These are phyloP conservation scores for Cydia amplana DNA, from an alignment of 1,140 invertebrate species.

Conservation along the genomic window DNA sequence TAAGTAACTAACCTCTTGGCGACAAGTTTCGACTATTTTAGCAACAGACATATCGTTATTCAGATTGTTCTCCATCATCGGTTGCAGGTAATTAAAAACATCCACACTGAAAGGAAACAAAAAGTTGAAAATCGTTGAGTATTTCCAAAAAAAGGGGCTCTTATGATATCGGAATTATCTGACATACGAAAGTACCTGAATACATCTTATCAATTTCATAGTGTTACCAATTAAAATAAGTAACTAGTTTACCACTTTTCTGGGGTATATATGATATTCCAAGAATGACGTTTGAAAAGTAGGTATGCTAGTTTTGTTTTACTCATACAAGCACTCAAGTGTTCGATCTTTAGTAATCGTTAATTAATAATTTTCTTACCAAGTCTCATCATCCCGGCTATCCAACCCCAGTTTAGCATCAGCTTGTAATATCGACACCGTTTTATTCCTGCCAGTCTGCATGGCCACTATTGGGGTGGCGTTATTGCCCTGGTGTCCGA, in stretches of 20 bases:
- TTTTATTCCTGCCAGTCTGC: slow-evolving; percentile 77
- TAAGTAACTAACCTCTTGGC: slow-evolving; percentile 68
- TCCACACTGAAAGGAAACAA: slow-evolving; percentile 83
- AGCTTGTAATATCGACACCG: slow-evolving; percentile 79
- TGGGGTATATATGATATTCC: too few relatives aligned
- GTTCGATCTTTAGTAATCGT: too few relatives aligned
- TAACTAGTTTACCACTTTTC: too few relatives aligned
- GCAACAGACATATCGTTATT: slow-evolving; percentile 79
- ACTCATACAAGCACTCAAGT: too few relatives aligned
- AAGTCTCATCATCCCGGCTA: slow-evolving; percentile 87
- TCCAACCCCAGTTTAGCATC: slow-evolving; percentile 68
- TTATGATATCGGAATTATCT: too few relatives aligned
- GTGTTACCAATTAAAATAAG: too few relatives aligned
- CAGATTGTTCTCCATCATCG: slow-evolving; percentile 82
- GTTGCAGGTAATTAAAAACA: slow-evolving; percentile 90
- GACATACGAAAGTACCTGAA: too few relatives aligned
- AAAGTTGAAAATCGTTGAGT: not conserved
- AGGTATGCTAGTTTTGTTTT: too few relatives aligned
- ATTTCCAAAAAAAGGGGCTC: slow-evolving; percentile 30
- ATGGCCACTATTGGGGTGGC: slow-evolving; percentile 73
- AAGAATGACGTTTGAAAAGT: too few relatives aligned
- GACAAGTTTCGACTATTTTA: slow-evolving; percentile 76
- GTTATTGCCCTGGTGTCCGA: slow-evolving; percentile 82
- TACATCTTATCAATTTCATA: too few relatives aligned
- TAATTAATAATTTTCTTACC: slow-evolving; percentile 64